These are phyloP conservation scores for Carassius auratus DNA, from an alignment of 2,113 vertebrate genomes.

Conservation along the genomic window DNA sequence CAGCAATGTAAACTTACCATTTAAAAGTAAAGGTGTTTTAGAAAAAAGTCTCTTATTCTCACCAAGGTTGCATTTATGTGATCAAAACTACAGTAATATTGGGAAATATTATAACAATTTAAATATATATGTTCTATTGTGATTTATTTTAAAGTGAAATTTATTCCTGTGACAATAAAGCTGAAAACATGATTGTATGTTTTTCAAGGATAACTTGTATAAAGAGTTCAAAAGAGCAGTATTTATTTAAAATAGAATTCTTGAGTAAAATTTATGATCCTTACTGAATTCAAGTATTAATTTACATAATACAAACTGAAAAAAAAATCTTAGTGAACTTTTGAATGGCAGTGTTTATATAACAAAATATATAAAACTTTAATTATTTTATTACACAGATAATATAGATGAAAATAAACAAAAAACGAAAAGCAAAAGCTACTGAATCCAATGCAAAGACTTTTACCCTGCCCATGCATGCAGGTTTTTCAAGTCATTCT, in stretches of 20 bases:
- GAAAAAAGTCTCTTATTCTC: neutral
- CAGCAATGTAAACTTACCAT: neutral
- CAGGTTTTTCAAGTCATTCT: neutral
- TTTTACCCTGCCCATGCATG: neutral
- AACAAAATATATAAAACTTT: neutral
- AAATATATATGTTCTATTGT: neutral
- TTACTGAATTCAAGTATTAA: neutral
- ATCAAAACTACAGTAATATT: neutral
- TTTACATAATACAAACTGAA: too few relatives aligned
- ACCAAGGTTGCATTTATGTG: neutral
- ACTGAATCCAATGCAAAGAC: neutral
- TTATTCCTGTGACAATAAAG: too few relatives aligned
- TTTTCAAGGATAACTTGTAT: neutral
- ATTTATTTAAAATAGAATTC: neutral
- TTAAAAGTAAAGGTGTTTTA: too few relatives aligned
- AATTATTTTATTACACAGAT: neutral
- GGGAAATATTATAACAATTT: neutral
- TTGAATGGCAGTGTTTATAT: neutral
- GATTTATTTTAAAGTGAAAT: too few relatives aligned
- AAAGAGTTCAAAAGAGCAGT: neutral
- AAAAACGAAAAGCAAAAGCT: neutral
- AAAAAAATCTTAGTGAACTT: neutral
- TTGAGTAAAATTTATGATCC: neutral
- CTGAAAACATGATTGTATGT: neutral
- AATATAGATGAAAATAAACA: neutral